These are phyloP conservation scores for Anhinga anhinga DNA, from an alignment of 2,113 vertebrate species.

Conservation along the genomic window DNA sequence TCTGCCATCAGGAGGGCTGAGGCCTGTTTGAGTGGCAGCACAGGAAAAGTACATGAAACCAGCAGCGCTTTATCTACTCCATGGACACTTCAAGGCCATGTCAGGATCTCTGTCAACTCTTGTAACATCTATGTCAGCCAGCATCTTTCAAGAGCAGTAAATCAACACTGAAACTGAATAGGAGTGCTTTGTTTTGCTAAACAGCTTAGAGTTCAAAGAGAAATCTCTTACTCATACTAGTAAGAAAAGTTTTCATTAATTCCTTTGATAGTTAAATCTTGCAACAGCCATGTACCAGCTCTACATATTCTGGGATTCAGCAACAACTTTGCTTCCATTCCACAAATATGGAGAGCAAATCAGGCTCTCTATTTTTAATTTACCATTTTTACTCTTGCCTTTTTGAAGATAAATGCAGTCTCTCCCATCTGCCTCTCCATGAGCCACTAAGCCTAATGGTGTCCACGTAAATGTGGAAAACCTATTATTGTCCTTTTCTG, in stretches of 20 bases:
- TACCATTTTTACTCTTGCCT: neutral
- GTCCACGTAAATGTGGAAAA: neutral
- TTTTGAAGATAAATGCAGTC: neutral
- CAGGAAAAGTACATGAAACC: fast-evolving
- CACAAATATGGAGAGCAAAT: neutral
- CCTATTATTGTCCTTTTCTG: neutral
- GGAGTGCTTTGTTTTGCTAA: neutral
- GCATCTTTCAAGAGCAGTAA: neutral
- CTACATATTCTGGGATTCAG: neutral
- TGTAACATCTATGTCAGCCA: neutral
- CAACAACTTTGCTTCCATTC: neutral
- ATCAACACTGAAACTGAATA: neutral
- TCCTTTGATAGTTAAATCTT: neutral
- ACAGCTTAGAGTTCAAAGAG: neutral
- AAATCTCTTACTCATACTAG: neutral
- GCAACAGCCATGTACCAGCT: neutral
- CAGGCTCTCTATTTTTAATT: neutral
- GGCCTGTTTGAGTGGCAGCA: neutral
- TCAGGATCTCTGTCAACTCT: neutral
- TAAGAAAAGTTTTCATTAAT: neutral
- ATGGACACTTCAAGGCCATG: neutral
- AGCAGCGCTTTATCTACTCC: neutral
- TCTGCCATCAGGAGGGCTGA: neutral
- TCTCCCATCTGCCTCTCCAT: neutral
- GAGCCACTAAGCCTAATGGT: neutral